Percentiles rank a stretch among this genome's conserved stretches.
Conservation (phyloP, 2,797 vertebrate genomes). For the Falco novaeseelandiae region DNA sequence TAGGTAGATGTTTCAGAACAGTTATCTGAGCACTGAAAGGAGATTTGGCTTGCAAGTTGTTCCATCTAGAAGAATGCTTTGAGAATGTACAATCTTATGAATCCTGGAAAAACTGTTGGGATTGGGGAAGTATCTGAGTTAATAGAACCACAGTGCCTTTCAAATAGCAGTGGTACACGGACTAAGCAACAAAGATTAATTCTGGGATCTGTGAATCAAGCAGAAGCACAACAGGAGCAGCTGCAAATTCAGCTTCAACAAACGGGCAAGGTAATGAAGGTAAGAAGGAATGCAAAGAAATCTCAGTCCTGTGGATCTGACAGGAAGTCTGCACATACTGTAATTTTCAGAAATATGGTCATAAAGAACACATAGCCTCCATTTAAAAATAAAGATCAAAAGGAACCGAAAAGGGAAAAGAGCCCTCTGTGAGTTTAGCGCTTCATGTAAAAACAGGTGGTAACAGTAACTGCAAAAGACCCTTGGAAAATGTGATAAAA, state of each 20-base stretch:
- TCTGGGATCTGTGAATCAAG: background rate
- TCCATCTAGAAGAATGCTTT: background rate
- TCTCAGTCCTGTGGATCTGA: background rate
- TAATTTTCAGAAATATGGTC: background rate
- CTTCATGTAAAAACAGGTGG: background rate
- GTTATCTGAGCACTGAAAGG: background rate
- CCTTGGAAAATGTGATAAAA: background rate
- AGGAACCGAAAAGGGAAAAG: background rate
- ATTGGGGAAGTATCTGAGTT: background rate
- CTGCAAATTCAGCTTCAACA: background rate
- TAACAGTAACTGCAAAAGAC: background rate
- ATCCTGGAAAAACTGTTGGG: background rate
- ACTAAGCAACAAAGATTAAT: background rate
- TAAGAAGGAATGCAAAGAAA: background rate
- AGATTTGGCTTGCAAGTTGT: background rate
- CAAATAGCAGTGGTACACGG: background rate
- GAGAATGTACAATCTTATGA: background rate
- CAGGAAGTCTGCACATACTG: background rate
- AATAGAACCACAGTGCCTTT: background rate
- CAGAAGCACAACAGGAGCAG: background rate
- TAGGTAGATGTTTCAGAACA: background rate
- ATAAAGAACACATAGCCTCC: background rate
- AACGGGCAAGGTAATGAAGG: background rate
- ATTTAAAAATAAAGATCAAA: background rate
- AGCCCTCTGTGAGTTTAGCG: background rate